Base-by-base conservation (phyloP, 37 sponge, comb jelly and placozoan species). In the Tethya wilhelma region DNA sequence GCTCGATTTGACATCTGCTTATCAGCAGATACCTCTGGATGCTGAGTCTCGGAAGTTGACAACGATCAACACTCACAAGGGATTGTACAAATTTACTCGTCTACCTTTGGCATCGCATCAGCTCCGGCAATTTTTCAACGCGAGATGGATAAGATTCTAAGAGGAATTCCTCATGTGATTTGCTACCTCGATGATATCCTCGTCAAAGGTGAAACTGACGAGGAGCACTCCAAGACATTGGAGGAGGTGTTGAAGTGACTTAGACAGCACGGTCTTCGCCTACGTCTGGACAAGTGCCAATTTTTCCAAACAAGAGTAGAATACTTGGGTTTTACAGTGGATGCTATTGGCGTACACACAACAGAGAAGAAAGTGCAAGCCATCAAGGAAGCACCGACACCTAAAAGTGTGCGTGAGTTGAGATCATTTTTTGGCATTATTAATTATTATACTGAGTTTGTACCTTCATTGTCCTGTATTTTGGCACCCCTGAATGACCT, bases 1-100 rank as follows among this genome's bases (percentile, higher is more conserved):
- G 57, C 38, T 83, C 22, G 84, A 83, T 34, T 34, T 83, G 40
- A 49, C 73, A 3, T 22, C 23, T 23, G 84, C 84, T 17, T 64
- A 83, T 41, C 46, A 45, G 7, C 69, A 69, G 38, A 20, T 83
- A n/a, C 2, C 42, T 9, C 45, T 70, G 2, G 71, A 70, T 2
- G 71, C 38, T 25, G 71, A 71, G 32, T 46, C 53, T 2, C 8
- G 72, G 30, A 22, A 43, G 53, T 70, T 45, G 0, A 28, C 43
- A 1, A 77, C 79, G 0, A 41, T 89, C 23, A 89, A 89, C 79
- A 89, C 89, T 2, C 89, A 89, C 43, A 49, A 56, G 59, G 89
- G 89, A 4, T 44, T 81, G 4, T 81, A 70, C 43, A 11, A n/a
- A 59, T 79, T 53, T n/a, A 64, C 39, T 0, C 69, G 69, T 4